A percentile compares a stretch with the other conserved stretches of the same genome.
phyloP scores from a whole-genome alignment of 2,888 invertebrate genomes.

The Teinopalpus imperialis region DNA sequence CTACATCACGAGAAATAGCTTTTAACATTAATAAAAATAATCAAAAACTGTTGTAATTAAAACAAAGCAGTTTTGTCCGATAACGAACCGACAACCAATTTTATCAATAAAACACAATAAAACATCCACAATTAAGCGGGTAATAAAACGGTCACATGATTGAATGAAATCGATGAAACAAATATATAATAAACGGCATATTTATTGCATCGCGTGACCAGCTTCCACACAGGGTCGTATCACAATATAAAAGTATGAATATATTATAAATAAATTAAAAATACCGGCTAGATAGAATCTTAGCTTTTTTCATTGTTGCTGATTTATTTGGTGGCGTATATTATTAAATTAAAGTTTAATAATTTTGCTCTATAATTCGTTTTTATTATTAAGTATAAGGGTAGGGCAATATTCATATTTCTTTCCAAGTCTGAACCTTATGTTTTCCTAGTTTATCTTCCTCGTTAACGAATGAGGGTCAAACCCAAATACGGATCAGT shows the following conservation, averaged over 20 bases:
- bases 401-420: too few species aligned
- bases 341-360: too few species aligned
- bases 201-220: conserved; percentile 17
- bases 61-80: conserved; percentile 4
- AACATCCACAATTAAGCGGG: conserved; percentile 10
- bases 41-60: conserved; percentile 7
- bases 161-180: conserved; percentile 8
- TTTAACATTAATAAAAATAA: conserved; percentile 6
- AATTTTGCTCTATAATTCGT: too few species aligned
- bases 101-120: conserved; percentile 16
- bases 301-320: too few species aligned
- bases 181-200: conserved; percentile 7
- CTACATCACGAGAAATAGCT: too few species aligned
- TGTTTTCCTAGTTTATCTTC: too few species aligned
- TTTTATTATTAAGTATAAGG: too few species aligned
- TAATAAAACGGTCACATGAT: conserved; percentile 12
- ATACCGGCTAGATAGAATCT: too few species aligned
- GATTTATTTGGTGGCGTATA: too few species aligned
- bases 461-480: too few species aligned
- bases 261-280: conserved; percentile 9
- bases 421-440: too few species aligned
- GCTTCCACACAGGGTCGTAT: conserved; percentile 5
- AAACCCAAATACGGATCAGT: too few species aligned
- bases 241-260: conserved; percentile 18
- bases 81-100: conserved; percentile 5